phyloP scores from a whole-genome alignment of 2,888 invertebrate genomes.

The Auanema freiburgensis region DNA sequence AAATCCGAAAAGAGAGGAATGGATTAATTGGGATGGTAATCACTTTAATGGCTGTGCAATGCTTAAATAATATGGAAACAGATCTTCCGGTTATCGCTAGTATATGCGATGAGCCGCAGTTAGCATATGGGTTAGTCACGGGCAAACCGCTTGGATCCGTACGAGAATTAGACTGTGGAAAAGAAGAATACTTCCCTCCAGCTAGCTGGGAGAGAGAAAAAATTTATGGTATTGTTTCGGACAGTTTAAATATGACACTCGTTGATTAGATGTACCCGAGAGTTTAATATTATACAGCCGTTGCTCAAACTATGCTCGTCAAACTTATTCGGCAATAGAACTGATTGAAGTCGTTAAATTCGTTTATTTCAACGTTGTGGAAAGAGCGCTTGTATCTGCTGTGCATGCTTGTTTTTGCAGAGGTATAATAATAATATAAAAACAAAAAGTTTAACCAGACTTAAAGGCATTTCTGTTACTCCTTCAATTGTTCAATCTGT shows the following conservation, averaged over 20 bases:
- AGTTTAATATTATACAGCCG: conserved; percentile 1
- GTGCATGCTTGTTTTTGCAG: conserved; percentile 6
- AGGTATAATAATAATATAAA: background rate
- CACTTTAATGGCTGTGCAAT: background rate
- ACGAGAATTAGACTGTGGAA: background rate
- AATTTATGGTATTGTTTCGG: background rate
- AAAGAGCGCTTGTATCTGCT: conserved; percentile 8
- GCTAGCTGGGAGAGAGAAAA: background rate
- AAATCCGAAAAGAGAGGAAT: background rate
- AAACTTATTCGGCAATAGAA: conserved; percentile 1
- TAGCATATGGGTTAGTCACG: conserved; percentile 12
- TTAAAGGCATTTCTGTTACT: background rate
- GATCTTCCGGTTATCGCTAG: conserved; percentile 13
- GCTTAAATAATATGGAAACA: no score
- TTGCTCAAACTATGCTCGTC: background rate
- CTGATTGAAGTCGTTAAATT: conserved; percentile 10
- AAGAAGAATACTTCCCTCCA: conserved; percentile 3
- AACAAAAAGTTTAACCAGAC: background rate
- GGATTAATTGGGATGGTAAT: conserved; percentile 3
- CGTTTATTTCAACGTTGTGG: conserved; percentile 1
- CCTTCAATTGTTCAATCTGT: conserved; percentile 14
- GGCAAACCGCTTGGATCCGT: background rate
- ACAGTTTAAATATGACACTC: background rate
- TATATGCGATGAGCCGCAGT: conserved; percentile 12
- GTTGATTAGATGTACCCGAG: background rate